Evolutionary conservation across 2,113 vertebrate species (phyloP).

Genomic region (Psilopsiagon aymara): DNA sequence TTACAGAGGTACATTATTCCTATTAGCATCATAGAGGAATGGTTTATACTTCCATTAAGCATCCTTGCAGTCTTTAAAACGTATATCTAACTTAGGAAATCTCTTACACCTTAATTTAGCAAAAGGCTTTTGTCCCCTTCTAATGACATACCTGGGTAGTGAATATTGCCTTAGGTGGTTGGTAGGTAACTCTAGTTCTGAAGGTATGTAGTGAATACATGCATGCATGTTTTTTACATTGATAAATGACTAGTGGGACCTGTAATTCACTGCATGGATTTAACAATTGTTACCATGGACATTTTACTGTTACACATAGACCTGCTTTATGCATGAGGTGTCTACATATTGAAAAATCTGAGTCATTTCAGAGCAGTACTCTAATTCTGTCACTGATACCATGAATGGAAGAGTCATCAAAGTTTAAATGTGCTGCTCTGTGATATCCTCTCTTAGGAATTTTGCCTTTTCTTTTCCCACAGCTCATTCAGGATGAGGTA

Average conservation of each 20-base stretch:
- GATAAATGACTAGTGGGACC: neutral
- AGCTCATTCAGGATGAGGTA: slow-evolving; percentile 96
- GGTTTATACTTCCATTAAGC: neutral
- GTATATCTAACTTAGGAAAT: neutral
- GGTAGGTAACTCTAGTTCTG: neutral
- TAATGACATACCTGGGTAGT: neutral
- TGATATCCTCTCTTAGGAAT: neutral
- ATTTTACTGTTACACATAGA: neutral
- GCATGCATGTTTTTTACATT: neutral
- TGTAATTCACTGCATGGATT: slow-evolving; percentile 31
- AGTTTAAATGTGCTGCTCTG: accelerated
- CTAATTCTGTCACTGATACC: neutral
- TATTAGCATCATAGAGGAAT: neutral
- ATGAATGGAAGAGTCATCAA: neutral
- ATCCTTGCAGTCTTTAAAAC: neutral
- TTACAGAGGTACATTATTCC: slow-evolving; percentile 64
- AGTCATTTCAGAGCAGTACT: neutral
- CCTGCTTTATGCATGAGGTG: slow-evolving; percentile 50
- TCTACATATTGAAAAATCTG: neutral
- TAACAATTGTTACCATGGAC: neutral
- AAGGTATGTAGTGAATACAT: neutral
- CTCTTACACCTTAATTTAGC: neutral
- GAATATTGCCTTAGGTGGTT: neutral
- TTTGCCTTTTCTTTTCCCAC: neutral
- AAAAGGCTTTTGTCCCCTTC: neutral